Conservation (phyloP, 2,113 vertebrate species). For the Spea multiplicata region DNA sequence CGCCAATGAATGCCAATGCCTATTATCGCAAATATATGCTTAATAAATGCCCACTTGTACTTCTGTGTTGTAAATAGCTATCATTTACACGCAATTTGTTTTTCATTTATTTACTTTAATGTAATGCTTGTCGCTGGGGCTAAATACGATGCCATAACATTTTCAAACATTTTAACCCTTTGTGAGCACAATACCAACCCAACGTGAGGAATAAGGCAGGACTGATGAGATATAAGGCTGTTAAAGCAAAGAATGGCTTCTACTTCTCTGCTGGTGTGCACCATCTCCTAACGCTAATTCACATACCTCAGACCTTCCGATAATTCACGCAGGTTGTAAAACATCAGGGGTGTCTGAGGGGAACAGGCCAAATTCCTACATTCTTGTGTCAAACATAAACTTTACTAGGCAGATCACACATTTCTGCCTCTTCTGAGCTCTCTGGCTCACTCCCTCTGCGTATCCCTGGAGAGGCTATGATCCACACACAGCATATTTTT, state of each 20-base stretch:
- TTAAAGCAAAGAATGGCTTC: slow-evolving; percentile 16
- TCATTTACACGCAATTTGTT: too few relatives aligned
- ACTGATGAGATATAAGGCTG: background rate
- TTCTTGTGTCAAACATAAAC: slow-evolving; percentile 44
- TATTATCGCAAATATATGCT: too few relatives aligned
- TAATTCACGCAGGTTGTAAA: slow-evolving; percentile 46
- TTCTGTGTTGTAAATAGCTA: too few relatives aligned
- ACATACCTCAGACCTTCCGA: slow-evolving; percentile 29
- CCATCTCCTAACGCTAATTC: slow-evolving; percentile 10
- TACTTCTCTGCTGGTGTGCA: slow-evolving; percentile 20
- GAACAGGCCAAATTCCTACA: slow-evolving; percentile 46
- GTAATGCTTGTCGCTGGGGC: too few relatives aligned
- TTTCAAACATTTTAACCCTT: too few relatives aligned
- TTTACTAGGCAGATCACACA: slow-evolving; percentile 20
- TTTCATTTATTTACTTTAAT: too few relatives aligned
- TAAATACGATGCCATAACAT: too few relatives aligned
- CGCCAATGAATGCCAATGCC: too few relatives aligned
- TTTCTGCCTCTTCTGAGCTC: background rate
- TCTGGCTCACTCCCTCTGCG: background rate
- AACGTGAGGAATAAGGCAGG: too few relatives aligned
- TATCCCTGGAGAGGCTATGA: slow-evolving; percentile 16
- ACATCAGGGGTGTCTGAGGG: slow-evolving; percentile 44
- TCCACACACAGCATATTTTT: slow-evolving; percentile 37
- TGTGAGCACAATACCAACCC: too few relatives aligned
- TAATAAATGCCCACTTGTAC: too few relatives aligned